These are phyloP conservation scores for Lomographa bimaculata DNA, from an alignment of 2,888 invertebrate genomes.

Conservation along the genomic window DNA sequence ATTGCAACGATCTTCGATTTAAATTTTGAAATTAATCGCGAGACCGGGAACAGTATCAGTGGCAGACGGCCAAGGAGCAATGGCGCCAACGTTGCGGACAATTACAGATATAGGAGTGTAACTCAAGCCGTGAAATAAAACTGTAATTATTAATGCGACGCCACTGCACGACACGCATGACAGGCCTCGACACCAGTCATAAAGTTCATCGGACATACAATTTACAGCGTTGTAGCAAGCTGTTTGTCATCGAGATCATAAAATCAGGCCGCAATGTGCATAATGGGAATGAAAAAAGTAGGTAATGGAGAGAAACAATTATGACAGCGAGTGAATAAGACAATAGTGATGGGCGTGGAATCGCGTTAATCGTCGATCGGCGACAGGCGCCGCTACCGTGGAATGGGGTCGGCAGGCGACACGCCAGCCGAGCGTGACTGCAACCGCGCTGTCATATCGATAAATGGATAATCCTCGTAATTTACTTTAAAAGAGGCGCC, in stretches of 20 bases:
- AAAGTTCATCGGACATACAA: slow-evolving; percentile 40
- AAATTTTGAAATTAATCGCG: slow-evolving; percentile 61
- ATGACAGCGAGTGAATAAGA: slow-evolving; percentile 49
- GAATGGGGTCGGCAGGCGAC: slow-evolving; percentile 62
- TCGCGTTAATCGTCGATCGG: slow-evolving; percentile 57
- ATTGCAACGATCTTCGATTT: slow-evolving; percentile 49
- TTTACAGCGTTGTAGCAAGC: slow-evolving; percentile 24
- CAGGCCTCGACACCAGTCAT: slow-evolving; percentile 35
- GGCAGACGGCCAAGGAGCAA: slow-evolving; percentile 70
- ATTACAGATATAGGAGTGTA: slow-evolving; percentile 67
- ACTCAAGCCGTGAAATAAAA: slow-evolving; percentile 67
- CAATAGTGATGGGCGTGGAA: slow-evolving; percentile 69
- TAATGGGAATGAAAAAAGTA: slow-evolving; percentile 18
- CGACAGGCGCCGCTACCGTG: slow-evolving; percentile 56
- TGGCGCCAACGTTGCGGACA: slow-evolving; percentile 69
- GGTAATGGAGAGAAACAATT: slow-evolving; percentile 42
- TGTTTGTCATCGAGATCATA: slow-evolving; percentile 37
- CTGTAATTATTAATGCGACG: slow-evolving; percentile 61
- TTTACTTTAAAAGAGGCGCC: slow-evolving; percentile 27
- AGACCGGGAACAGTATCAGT: slow-evolving; percentile 48
- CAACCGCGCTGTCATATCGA: slow-evolving; percentile 52
- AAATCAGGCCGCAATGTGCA: slow-evolving; percentile 37
- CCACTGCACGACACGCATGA: slow-evolving; percentile 44
- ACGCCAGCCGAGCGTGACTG: slow-evolving; percentile 50
- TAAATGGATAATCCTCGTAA: slow-evolving; percentile 47